These are phyloP conservation scores for Podarcis lilfordi DNA, from an alignment of 2,797 vertebrate genomes.

Conservation along the genomic window DNA sequence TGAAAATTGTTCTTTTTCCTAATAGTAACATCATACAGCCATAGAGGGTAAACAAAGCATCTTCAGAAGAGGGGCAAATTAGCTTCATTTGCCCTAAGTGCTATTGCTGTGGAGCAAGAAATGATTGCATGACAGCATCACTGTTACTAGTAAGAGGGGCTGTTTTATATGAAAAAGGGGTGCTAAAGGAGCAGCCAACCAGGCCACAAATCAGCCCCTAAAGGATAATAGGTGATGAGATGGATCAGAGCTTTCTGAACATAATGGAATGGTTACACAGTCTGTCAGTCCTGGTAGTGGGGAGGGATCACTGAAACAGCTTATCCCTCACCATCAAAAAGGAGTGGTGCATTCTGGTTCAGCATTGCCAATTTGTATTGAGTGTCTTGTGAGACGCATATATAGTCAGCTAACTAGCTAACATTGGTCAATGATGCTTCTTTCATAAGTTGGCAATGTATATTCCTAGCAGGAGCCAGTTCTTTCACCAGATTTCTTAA, in stretches of 20 bases:
- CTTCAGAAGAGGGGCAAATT: not conserved
- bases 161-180: not conserved
- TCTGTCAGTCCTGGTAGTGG: not conserved
- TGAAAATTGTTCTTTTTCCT: not conserved
- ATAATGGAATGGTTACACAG: no score
- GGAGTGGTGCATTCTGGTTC: not conserved
- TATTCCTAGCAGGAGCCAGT: not conserved
- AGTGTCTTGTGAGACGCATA: not conserved
- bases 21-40: not conserved
- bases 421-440: not conserved
- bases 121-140: not conserved
- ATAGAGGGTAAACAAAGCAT: not conserved
- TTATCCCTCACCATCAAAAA: not conserved
- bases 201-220: not conserved
- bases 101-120: not conserved
- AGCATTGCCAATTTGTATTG: not conserved
- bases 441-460: not conserved
- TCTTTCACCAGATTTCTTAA: not conserved
- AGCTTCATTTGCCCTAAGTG: not conserved
- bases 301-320: not conserved
- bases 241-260: not conserved
- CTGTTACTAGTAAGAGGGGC: not conserved
- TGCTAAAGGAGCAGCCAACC: not conserved
- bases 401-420: not conserved
- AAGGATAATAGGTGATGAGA: not conserved